These are phyloP conservation scores for Copsychus sechellarum DNA, from an alignment of 2,113 vertebrate genomes.

Conservation along the genomic window DNA sequence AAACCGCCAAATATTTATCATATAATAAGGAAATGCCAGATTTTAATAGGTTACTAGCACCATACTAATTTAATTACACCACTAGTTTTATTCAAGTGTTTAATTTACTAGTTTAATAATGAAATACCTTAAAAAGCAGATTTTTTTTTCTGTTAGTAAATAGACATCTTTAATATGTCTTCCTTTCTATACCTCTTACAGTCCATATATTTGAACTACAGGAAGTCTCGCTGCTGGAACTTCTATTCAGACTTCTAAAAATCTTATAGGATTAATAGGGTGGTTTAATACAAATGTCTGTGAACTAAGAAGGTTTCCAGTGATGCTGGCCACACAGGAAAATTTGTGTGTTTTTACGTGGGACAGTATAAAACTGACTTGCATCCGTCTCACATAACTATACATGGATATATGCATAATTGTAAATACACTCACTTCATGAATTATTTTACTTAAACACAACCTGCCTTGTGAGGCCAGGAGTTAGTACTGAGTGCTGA, in stretches of 20 bases:
- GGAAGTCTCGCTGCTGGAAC: not conserved
- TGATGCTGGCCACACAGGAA: not conserved
- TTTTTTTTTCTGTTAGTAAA: not conserved
- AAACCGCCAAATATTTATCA: not conserved
- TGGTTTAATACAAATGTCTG: not conserved
- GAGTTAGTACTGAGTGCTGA: not conserved
- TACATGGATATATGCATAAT: not conserved
- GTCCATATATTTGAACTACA: not conserved
- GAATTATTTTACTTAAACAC: not conserved
- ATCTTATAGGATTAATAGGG: not conserved
- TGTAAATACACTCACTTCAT: not conserved
- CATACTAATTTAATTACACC: not conserved
- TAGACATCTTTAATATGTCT: not conserved
- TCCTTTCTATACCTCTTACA: not conserved
- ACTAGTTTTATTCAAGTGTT: not conserved
- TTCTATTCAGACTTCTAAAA: not conserved
- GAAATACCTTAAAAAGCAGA: not conserved
- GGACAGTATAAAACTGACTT: not conserved
- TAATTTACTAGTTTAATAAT: not conserved
- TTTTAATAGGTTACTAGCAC: not conserved
- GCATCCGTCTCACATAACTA: not conserved
- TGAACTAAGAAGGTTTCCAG: not conserved
- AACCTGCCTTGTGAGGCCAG: not conserved
- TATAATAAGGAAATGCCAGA: not conserved
- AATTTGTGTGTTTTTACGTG: not conserved